Base-by-base conservation (phyloP, 2,113 vertebrate genomes). In the Zapornia atra region DNA sequence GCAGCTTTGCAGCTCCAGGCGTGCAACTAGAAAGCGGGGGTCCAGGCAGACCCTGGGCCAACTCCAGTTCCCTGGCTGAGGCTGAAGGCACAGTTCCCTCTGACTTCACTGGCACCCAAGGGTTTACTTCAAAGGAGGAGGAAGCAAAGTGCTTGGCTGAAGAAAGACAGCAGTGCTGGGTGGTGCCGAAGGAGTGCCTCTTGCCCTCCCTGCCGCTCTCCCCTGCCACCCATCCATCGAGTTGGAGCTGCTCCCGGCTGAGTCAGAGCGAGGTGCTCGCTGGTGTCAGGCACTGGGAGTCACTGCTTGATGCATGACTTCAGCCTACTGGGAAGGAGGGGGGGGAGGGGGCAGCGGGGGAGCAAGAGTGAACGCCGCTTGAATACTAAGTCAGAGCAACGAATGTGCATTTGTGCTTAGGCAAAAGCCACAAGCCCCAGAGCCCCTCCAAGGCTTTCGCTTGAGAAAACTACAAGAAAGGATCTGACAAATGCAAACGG, bases 301-400 rank as follows among this genome's bases (percentile, higher is more conserved):
- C 95, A 61, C 94, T 54, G 83, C 75, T 19, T 88, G 76, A 33
- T 19, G 33, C 12, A n/a, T 95, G 86, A 88, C 93, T 84, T 94
- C 96, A 96, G 75, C 78, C 60, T 73, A 16, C 4, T 2, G 70
- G 33, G 31, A 75, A 61, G 81, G 65, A 72, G 77, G 34, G 21
- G 50, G 25, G 36, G 53, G 77, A 36, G 25, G 50, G 25, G 36
- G 53, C 48, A 61, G 53, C 0, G 17, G 25, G 25, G 46, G 63
- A 87, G 34, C 28, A 17, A 40, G 50, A 85, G 28, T 25, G 80
- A 84, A 79, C 1, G 1, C 4, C 2, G 28, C 56, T 71, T 86
- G 42, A 73, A 28, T 81, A 54, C 53, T 81, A 72, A 91, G 42
- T 72, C 34, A 42, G 65, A 64, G 48, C 4, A 5, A 63, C 0